Conservation (phyloP, 2,113 vertebrate species). For the Rhea americana region DNA sequence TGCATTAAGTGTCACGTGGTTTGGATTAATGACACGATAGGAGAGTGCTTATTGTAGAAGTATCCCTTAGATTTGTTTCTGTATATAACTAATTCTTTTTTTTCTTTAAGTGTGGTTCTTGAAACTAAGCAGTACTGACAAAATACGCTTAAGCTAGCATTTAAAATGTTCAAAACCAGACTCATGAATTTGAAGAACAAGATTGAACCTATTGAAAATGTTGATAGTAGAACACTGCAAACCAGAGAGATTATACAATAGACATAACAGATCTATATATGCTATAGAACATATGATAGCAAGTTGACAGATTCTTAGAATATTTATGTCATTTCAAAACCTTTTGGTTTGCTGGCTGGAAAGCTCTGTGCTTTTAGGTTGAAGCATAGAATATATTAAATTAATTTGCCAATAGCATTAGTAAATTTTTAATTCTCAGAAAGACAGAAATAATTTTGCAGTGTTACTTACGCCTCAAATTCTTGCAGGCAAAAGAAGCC, state of each 20-base stretch:
- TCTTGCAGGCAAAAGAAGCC: conserved; percentile 91
- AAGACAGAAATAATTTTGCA: neutral
- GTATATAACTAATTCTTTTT: neutral
- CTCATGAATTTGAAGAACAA: neutral
- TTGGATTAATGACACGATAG: neutral
- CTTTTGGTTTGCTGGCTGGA: neutral
- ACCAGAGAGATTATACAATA: neutral
- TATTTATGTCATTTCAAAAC: neutral
- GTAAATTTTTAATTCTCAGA: neutral
- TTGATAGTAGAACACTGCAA: neutral
- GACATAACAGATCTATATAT: neutral
- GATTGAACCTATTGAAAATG: neutral
- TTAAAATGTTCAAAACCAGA: neutral
- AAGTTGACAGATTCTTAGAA: neutral
- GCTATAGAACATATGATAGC: neutral
- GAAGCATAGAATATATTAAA: neutral
- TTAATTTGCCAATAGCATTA: neutral
- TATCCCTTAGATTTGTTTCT: neutral
- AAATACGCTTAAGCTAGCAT: neutral
- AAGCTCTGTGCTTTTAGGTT: neutral
- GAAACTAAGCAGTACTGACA: neutral
- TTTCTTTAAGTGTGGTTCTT: neutral
- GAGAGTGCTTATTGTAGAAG: neutral
- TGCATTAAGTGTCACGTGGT: neutral
- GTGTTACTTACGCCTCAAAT: neutral